A percentile compares a stretch with the other conserved stretches of the same genome.
Evolutionary conservation across 1,140 invertebrate genomes (phyloP).

Genomic region (Drosophila triauraria): DNA sequence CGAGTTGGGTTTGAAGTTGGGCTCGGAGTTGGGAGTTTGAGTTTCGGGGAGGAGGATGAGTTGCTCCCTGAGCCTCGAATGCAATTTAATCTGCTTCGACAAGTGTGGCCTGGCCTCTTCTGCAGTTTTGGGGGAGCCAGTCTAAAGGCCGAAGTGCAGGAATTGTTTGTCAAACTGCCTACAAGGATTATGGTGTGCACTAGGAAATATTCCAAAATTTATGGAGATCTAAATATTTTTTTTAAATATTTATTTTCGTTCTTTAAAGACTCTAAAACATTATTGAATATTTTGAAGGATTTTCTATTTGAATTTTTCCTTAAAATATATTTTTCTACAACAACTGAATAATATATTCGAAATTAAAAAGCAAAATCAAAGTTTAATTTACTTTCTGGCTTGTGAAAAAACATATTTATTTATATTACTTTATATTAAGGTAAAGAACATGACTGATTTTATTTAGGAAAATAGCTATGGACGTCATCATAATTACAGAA

Average conservation of each 20-base stretch:
- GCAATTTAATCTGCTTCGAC: neutral
- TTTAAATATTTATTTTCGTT: neutral
- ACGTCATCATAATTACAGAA: too few species aligned
- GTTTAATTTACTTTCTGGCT: too few species aligned
- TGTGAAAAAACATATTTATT: too few species aligned
- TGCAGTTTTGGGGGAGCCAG: conserved; percentile 11
- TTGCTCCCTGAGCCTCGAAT: neutral
- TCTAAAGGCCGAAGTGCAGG: too few species aligned
- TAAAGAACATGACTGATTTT: too few species aligned
- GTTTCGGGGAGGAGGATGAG: neutral
- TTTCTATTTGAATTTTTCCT: neutral
- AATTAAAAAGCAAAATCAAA: too few species aligned
- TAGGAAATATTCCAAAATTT: neutral
- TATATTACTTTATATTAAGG: too few species aligned
- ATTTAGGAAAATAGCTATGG: too few species aligned
- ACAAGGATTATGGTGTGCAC: neutral
- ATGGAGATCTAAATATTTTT: neutral
- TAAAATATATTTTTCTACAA: too few species aligned
- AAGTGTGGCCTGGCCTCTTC: conserved; percentile 9
- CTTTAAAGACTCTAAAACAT: neutral
- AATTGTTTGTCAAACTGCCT: conserved; percentile 8
- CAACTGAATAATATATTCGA: too few species aligned
- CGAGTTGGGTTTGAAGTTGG: conserved; percentile 6
- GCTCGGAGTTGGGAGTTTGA: neutral
- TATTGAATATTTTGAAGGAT: neutral